These are phyloP conservation scores for Drosophila nr. fundita DNA, from an alignment of 2,888 invertebrate genomes.

Conservation along the genomic window DNA sequence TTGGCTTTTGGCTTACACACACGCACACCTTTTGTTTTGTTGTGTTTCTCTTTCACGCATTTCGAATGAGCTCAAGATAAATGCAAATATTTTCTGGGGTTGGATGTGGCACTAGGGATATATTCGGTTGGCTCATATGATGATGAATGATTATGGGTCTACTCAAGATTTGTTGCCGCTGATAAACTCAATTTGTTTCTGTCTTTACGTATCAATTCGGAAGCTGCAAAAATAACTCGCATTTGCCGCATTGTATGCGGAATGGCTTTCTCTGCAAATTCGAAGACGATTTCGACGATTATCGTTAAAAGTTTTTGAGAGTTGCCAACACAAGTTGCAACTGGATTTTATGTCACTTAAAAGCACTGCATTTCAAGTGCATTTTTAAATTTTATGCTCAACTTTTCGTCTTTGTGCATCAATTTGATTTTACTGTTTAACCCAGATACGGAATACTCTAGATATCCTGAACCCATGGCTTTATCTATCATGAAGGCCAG, in stretches of 20 bases:
- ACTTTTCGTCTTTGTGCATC: slow-evolving; percentile 10
- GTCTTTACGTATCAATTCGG: slow-evolving; percentile 29
- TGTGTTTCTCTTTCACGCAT: slow-evolving; percentile 67
- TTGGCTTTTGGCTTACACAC: slow-evolving; percentile 62
- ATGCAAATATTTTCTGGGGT: slow-evolving; percentile 66
- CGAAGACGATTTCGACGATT: slow-evolving; percentile 28
- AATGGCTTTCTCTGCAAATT: slow-evolving; percentile 13
- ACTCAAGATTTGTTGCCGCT: slow-evolving; percentile 63
- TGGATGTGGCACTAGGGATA: slow-evolving; percentile 1
- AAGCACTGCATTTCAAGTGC: slow-evolving; percentile 30
- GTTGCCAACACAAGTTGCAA: slow-evolving; percentile 43
- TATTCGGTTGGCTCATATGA: slow-evolving; percentile 61
- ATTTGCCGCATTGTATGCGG: slow-evolving; percentile 50
- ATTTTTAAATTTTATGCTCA: slow-evolving; percentile 30
- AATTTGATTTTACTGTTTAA: slow-evolving; percentile 33
- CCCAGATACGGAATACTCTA: background rate
- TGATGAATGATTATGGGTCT: slow-evolving; percentile 71
- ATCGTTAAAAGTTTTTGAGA: slow-evolving; percentile 57
- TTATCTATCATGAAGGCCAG: background rate
- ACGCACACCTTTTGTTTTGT: slow-evolving; percentile 41
- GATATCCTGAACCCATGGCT: background rate
- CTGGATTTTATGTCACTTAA: slow-evolving; percentile 37
- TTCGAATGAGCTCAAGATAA: slow-evolving; percentile 71
- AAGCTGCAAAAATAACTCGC: slow-evolving; percentile 7
- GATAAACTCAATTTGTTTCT: slow-evolving; percentile 76